phyloP scores from a whole-genome alignment of 2,888 invertebrate genomes.

The Drosophila merina region DNA sequence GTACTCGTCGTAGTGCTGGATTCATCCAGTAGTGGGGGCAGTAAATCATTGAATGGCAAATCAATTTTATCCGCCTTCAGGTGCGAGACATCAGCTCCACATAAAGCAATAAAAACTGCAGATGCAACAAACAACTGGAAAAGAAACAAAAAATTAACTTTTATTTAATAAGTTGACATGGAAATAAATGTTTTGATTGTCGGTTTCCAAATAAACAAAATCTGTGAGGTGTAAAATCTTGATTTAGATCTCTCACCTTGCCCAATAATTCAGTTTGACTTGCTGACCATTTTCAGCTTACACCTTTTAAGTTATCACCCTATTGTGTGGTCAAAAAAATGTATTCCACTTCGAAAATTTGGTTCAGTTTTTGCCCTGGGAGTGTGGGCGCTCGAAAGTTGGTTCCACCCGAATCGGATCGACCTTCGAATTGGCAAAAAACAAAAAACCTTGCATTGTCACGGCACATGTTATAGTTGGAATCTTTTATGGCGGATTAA shows the following conservation, averaged over 20 bases:
- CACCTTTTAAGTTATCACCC: slow-evolving; percentile 26
- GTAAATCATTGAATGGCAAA: slow-evolving; percentile 80
- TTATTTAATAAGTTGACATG: not conserved
- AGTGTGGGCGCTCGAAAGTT: slow-evolving; percentile 39
- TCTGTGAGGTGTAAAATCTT: not conserved
- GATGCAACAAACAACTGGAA: slow-evolving; percentile 76
- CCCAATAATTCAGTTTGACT: slow-evolving; percentile 1
- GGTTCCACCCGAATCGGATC: slow-evolving; percentile 17
- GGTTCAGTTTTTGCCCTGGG: slow-evolving; percentile 2
- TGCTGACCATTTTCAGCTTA: slow-evolving; percentile 12
- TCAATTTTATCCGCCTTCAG: slow-evolving; percentile 63
- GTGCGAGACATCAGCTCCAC: slow-evolving; percentile 64
- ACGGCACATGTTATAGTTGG: slow-evolving; percentile 27
- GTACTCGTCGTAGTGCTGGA: slow-evolving; percentile 10
- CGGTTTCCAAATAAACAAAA: not conserved
- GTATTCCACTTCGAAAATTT: slow-evolving; percentile 26
- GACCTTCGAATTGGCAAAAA: slow-evolving; percentile 37
- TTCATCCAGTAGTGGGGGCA: slow-evolving; percentile 73
- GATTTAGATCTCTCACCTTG: slow-evolving; percentile 1
- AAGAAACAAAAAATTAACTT: not conserved
- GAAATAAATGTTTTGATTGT: not conserved
- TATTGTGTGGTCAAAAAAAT: slow-evolving; percentile 31
- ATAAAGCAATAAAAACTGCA: slow-evolving; percentile 64
- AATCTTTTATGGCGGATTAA: slow-evolving; percentile 6
- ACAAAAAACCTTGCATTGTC: slow-evolving; percentile 64